Base-by-base conservation (phyloP, 2,113 vertebrate species). In the Mesitornis unicolor region DNA sequence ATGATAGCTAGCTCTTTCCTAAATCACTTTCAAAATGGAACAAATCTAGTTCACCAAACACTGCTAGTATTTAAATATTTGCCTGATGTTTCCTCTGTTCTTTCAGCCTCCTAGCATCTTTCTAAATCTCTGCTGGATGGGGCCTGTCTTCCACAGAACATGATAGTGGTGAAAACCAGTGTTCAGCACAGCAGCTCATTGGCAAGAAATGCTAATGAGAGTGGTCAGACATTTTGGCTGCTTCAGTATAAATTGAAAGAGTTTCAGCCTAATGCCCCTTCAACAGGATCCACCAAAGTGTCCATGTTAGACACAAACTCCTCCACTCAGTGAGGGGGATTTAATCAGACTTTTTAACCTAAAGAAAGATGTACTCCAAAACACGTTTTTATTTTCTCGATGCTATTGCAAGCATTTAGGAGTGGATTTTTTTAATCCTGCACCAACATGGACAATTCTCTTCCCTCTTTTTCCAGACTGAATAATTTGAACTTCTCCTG, bases 181-280 rank as follows among this genome's bases (percentile, higher is more conserved):
- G 1, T 45, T 82, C 45, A 85, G 61, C 40, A 40, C 21, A 84
- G 87, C 74, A 85, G 50, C 70, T 89, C 75, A 29, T 57, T 77
- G 88, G 48, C 84, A 91, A 87, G 53, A 92, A 93, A 70, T 90
- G 82, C 79, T 91, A 75, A 38, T 24, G 89, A 83, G 31, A 88
- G 6, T 13, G 21, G 42, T 79, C 35, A 81, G 85, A 68, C 68
- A 78, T 56, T 84, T 38, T 24, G 26, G 35, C 10, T 17, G 78
- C 74, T 71, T 96, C 45, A 8, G 50, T 74, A 70, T 36, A 91
- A 94, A 95, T n/a, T 3, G 5, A 69, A 94, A 88, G 40, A 60
- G 60, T 48, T 94, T 95, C 84, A 63, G 19, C 54, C 24, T 59
- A 57, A 68, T 56, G 68, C 35, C 64, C 24, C 42, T 95, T 90